These are phyloP conservation scores for Phlogophora meticulosa DNA, from an alignment of 2,888 invertebrate genomes.

Conservation along the genomic window DNA sequence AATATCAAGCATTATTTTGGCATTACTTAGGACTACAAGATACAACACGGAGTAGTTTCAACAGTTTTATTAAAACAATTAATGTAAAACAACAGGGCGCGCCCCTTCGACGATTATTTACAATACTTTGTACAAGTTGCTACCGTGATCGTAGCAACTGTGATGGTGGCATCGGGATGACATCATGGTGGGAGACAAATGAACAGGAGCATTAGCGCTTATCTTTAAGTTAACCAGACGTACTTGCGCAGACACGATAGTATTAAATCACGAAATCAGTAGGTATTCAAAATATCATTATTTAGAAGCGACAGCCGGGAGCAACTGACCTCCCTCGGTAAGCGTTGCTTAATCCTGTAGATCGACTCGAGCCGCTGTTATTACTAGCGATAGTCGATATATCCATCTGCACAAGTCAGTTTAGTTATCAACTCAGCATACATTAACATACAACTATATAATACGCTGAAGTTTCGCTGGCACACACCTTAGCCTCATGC, in stretches of 20 bases:
- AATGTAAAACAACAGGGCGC: conserved; percentile 43
- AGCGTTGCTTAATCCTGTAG: no score
- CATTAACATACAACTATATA: conserved; percentile 36
- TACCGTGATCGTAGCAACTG: conserved; percentile 28
- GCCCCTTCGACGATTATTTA: conserved; percentile 41
- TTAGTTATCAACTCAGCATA: conserved; percentile 26
- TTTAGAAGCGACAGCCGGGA: no score
- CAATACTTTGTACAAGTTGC: conserved; percentile 59
- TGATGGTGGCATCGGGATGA: conserved; percentile 4
- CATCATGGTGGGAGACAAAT: conserved; percentile 11
- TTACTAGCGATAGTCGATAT: no score
- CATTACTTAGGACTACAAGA: conserved; percentile 60
- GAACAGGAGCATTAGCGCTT: conserved; percentile 26
- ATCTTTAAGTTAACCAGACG: conserved; percentile 22
- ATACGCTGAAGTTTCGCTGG: conserved; percentile 15
- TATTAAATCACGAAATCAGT: not conserved
- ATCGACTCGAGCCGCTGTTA: no score
- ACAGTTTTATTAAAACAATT: conserved; percentile 63
- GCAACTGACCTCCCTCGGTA: no score
- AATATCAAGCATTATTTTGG: conserved; percentile 65
- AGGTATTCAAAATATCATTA: not conserved
- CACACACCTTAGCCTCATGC: not conserved
- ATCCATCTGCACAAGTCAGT: conserved; percentile 33
- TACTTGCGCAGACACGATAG: conserved; percentile 14
- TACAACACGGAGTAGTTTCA: conserved; percentile 56